Evolutionary conservation across 2,888 invertebrate species (phyloP).

Genomic region (Morpho helenor): DNA sequence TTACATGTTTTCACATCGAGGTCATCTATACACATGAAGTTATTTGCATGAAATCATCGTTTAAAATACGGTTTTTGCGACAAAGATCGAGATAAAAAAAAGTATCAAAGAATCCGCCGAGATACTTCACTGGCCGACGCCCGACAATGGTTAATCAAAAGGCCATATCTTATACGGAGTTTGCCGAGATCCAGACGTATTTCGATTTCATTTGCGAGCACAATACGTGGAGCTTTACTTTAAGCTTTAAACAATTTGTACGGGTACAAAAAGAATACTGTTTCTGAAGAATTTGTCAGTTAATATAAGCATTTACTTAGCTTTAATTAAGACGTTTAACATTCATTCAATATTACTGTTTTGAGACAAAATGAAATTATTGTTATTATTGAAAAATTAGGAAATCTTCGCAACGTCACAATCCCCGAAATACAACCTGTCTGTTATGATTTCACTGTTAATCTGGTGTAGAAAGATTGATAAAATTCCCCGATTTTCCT

Average conservation of each 20-base stretch:
- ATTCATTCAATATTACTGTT: too few species aligned
- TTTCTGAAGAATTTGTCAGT: not conserved
- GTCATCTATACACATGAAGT: slow-evolving; percentile 17
- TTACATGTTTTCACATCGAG: slow-evolving; percentile 13
- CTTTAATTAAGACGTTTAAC: too few species aligned
- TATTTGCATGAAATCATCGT: slow-evolving; percentile 30
- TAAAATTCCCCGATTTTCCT: too few species aligned
- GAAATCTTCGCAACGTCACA: too few species aligned
- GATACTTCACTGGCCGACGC: slow-evolving; percentile 50
- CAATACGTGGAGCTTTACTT: slow-evolving; percentile 65
- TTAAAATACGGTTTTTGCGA: slow-evolving; percentile 27
- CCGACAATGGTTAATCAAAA: slow-evolving; percentile 76
- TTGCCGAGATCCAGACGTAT: slow-evolving; percentile 48
- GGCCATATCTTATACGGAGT: slow-evolving; percentile 72
- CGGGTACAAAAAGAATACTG: slow-evolving; percentile 2
- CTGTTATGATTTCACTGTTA: too few species aligned
- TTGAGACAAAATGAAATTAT: too few species aligned
- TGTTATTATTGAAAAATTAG: too few species aligned
- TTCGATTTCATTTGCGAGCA: slow-evolving; percentile 77
- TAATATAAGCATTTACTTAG: too few species aligned
- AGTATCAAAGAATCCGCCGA: slow-evolving; percentile 35
- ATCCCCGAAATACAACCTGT: too few species aligned
- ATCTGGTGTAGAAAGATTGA: too few species aligned
- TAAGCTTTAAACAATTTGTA: slow-evolving; percentile 33
- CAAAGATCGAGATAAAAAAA: slow-evolving; percentile 32